A percentile compares a stretch with the other conserved stretches of the same genome.
Evolutionary conservation across 2,797 vertebrate genomes (phyloP).

Genomic region (Sebastes trivittatus): DNA sequence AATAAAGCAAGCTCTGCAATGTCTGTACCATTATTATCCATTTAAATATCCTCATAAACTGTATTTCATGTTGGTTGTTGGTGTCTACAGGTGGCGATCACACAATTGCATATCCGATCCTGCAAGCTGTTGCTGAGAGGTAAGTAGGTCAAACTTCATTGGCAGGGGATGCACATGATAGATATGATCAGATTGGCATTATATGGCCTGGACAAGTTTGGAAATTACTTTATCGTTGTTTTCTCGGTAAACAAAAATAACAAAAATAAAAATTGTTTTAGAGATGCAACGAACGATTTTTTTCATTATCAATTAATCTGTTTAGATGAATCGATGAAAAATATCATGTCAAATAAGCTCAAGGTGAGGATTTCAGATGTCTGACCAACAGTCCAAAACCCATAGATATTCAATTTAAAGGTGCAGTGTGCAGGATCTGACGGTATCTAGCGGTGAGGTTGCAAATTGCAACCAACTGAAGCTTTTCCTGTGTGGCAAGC

Average conservation of each 20-base stretch:
- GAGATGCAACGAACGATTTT: neutral
- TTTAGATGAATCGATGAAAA: neutral
- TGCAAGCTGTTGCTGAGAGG: conserved; percentile 91
- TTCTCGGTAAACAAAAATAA: neutral
- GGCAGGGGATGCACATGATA: too few relatives aligned
- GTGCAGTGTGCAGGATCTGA: too few relatives aligned
- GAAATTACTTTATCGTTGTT: neutral
- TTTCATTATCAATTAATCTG: neutral
- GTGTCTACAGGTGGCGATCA: conserved; percentile 90
- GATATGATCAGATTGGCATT: neutral
- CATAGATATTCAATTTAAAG: neutral
- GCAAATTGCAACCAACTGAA: too few relatives aligned
- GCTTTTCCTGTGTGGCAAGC: too few relatives aligned
- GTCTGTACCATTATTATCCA: neutral
- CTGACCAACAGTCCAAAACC: neutral
- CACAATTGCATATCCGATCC: conserved; percentile 93
- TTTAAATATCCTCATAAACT: neutral
- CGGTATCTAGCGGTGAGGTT: too few relatives aligned
- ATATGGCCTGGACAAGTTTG: neutral
- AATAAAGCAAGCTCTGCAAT: neutral
- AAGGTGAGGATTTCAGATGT: neutral
- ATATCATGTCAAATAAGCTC: neutral
- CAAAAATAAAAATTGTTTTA: neutral
- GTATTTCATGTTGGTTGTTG: neutral
- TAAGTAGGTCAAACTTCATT: conserved; percentile 67